Conservation (phyloP, 2,888 invertebrate genomes). For the Chloroclystis v-ata region DNA sequence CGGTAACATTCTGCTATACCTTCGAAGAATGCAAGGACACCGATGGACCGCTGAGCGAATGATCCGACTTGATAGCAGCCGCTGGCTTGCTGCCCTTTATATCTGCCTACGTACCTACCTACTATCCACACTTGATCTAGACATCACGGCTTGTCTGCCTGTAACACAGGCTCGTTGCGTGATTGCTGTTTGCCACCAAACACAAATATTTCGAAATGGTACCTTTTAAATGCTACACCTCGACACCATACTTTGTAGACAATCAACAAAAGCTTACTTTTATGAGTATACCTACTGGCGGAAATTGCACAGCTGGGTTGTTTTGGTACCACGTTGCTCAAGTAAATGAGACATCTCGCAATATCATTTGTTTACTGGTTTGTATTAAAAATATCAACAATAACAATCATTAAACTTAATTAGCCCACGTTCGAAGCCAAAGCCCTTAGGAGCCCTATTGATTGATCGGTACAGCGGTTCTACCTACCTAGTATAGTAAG, state of each 20-base stretch:
- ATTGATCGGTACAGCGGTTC: conserved; percentile 26
- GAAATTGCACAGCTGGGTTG: conserved; percentile 20
- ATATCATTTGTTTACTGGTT: conserved; percentile 31
- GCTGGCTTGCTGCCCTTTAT: conserved; percentile 21
- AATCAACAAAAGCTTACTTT: conserved; percentile 31
- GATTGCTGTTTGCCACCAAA: conserved; percentile 46
- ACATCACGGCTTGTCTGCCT: conserved; percentile 13
- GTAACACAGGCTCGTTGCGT: conserved; percentile 36
- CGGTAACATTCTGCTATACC: conserved; percentile 64
- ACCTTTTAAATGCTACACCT: conserved; percentile 44
- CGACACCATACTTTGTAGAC: conserved; percentile 23
- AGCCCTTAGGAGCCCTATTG: too few relatives aligned
- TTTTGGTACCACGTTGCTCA: conserved; percentile 11
- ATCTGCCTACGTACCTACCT: conserved; percentile 5
- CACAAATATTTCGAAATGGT: conserved; percentile 54
- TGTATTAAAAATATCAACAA: neutral
- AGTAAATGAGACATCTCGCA: conserved; percentile 24
- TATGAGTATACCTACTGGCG: conserved; percentile 12
- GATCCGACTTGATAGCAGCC: conserved; percentile 19
- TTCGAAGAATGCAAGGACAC: conserved; percentile 71
- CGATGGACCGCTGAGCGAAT: conserved; percentile 48
- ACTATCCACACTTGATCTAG: conserved; percentile 16
- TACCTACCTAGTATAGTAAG: conserved; percentile 31
- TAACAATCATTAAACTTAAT: conserved; percentile 26
- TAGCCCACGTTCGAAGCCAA: conserved; percentile 26